Percentiles rank a stretch among this genome's conserved stretches.
Conservation (phyloP, 1,140 invertebrate genomes). For the Himalopsyche phryganea region DNA sequence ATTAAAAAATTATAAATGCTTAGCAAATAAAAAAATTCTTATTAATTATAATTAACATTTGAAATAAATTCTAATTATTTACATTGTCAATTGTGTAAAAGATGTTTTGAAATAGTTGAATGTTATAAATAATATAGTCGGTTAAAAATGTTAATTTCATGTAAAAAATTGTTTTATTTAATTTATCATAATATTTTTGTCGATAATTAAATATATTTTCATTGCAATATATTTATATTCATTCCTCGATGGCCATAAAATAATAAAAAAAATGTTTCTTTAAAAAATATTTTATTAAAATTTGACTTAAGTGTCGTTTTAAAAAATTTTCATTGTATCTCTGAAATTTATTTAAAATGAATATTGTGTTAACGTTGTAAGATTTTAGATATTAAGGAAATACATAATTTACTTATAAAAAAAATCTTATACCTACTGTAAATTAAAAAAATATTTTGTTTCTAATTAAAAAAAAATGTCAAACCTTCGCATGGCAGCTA, state of each 20-base stretch:
- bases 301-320: background rate
- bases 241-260: background rate
- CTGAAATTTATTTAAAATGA: conserved; percentile 3
- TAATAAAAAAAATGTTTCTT: background rate
- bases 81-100: too few relatives aligned
- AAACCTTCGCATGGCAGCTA: conserved; percentile 8
- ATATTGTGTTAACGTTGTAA: conserved; percentile 3
- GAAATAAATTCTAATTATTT: too few relatives aligned
- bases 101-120: too few relatives aligned
- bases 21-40: background rate
- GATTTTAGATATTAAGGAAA: conserved; percentile 1
- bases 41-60: too few relatives aligned
- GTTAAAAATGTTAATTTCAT: background rate
- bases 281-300: background rate
- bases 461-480: conserved; percentile 3
- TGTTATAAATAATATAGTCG: too few relatives aligned
- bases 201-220: too few relatives aligned
- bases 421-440: too few relatives aligned
- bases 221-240: background rate
- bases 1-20: background rate
- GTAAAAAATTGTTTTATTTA: background rate
- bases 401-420: conserved; percentile 2
- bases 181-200: too few relatives aligned
- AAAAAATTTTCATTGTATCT: conserved; percentile 1
- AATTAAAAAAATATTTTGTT: too few relatives aligned